Evolutionary conservation across 2,797 vertebrate species (phyloP).

Genomic region (Sebastes trivittatus): DNA sequence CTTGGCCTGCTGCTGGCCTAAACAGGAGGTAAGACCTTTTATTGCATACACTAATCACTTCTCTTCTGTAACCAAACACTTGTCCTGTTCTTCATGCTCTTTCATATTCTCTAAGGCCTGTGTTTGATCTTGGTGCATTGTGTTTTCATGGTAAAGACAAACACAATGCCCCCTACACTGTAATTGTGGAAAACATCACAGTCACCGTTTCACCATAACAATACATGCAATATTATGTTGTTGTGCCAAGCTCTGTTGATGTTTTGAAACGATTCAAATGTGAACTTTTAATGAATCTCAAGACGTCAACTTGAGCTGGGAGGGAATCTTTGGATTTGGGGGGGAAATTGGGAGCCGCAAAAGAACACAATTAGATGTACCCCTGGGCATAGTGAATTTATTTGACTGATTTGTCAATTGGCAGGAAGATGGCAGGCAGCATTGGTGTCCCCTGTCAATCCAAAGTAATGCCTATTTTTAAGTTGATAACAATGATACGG

Average conservation of each 20-base stretch:
- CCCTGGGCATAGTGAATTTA: background rate
- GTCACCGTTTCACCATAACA: background rate
- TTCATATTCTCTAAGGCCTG: background rate
- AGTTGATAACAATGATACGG: background rate
- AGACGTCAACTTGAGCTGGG: background rate
- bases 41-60: background rate
- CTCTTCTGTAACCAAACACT: background rate
- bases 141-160: background rate
- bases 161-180: background rate
- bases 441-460: background rate
- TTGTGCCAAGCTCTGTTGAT: background rate
- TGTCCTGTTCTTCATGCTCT: background rate
- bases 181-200: background rate
- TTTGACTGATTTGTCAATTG: background rate
- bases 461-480: background rate
- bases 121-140: background rate
- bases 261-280: background rate
- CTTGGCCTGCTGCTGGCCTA: slow-evolving; percentile 11
- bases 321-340: background rate
- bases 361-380: too few relatives aligned
- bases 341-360: too few relatives aligned
- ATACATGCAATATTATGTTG: background rate
- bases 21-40: slow-evolving; percentile 57
- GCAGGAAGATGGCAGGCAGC: background rate
- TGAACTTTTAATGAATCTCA: background rate